phyloP scores from a whole-genome alignment of 2,113 vertebrate species.

The Ellobius talpinus region DNA sequence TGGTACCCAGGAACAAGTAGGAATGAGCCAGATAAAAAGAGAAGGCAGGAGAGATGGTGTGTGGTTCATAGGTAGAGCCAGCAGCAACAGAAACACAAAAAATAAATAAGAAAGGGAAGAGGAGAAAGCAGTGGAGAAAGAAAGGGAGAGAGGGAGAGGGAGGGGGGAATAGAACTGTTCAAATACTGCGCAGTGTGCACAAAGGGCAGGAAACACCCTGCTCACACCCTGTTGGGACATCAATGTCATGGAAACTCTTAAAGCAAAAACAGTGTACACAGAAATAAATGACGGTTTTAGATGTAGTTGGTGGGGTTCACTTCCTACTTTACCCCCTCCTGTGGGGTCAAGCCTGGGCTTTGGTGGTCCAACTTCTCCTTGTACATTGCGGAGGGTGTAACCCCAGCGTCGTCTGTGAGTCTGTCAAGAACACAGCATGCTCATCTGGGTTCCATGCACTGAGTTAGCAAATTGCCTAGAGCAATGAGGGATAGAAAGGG shows the following conservation, averaged over 20 bases:
- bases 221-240: not conserved
- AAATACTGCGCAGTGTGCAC: not conserved
- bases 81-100: not conserved
- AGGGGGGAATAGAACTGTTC: not conserved
- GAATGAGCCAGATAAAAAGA: not conserved
- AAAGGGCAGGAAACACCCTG: not conserved
- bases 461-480: constrained; percentile 13
- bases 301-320: not conserved
- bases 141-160: fast-evolving
- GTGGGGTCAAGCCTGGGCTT: not conserved
- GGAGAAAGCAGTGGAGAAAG: not conserved
- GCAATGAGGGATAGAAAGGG: not conserved
- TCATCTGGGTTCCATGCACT: not conserved
- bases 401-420: not conserved
- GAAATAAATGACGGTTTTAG: not conserved
- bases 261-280: not conserved
- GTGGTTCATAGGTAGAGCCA: not conserved
- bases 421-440: not conserved
- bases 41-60: not conserved
- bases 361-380: not conserved
- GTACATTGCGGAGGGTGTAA: fast-evolving
- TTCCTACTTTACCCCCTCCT: not conserved
- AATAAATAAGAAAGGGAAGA: not conserved
- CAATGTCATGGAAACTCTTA: not conserved
- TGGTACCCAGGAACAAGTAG: not conserved